Percentiles rank a stretch among this genome's conserved stretches.
These are phyloP conservation scores for Danio aesculapii DNA, from an alignment of 2,797 vertebrate species.

Conservation along the genomic window DNA sequence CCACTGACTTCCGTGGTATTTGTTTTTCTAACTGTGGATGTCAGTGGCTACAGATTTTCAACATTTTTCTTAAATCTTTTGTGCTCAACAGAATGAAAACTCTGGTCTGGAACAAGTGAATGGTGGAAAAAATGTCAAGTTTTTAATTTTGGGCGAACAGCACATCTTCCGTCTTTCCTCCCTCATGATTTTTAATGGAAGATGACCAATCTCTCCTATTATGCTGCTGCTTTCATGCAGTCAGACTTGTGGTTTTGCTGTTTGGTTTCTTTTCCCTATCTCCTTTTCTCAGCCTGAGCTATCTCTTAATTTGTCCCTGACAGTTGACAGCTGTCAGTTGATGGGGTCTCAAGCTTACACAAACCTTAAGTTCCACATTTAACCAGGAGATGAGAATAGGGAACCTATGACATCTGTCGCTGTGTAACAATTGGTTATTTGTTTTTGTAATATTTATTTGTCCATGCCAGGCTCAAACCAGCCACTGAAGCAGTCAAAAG, in stretches of 20 bases:
- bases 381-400: conserved; percentile 49
- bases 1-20: too few relatives aligned
- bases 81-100: too few relatives aligned
- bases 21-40: too few relatives aligned
- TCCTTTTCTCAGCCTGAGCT: conserved; percentile 55
- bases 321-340: conserved; percentile 74
- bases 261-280: conserved; percentile 26
- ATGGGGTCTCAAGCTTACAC: conserved; percentile 60
- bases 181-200: conserved; percentile 47
- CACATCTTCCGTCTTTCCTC: conserved; percentile 15
- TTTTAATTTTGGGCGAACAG: too few relatives aligned
- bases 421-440: conserved; percentile 44
- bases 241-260: conserved; percentile 44
- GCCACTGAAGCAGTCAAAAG: too few relatives aligned
- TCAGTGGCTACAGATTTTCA: too few relatives aligned
- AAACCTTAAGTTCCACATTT: conserved; percentile 44
- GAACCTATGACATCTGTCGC: conserved; percentile 41
- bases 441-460: too few relatives aligned
- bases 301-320: conserved; percentile 62
- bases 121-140: too few relatives aligned
- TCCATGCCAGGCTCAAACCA: too few relatives aligned
- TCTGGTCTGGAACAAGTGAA: too few relatives aligned
- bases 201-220: conserved; percentile 29
- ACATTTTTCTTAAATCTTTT: too few relatives aligned
- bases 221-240: conserved; percentile 22